These are phyloP conservation scores for Heliconius nattereri DNA, from an alignment of 1,140 invertebrate species.

Conservation along the genomic window DNA sequence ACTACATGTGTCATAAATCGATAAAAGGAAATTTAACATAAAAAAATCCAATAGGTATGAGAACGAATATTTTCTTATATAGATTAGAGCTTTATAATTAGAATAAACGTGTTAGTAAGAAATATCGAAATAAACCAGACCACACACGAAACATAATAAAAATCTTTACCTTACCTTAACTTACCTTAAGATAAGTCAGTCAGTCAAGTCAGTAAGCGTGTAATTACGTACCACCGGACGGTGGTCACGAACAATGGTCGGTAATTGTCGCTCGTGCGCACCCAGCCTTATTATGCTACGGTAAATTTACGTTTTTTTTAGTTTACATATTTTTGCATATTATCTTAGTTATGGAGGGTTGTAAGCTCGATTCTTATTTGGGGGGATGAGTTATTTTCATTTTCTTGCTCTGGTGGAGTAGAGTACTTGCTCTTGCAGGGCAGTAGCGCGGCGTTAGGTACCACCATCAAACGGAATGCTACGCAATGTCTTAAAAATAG, in stretches of 20 bases:
- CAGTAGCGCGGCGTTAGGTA: no score
- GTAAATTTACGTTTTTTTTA: background rate
- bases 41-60: no score
- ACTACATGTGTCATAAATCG: no score
- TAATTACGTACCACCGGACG: slow-evolving; percentile 51
- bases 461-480: no score
- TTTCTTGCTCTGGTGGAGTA: background rate
- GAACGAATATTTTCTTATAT: no score
- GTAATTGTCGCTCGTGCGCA: slow-evolving; percentile 51
- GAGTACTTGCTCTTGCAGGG: no score
- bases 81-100: no score
- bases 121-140: background rate
- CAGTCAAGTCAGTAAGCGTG: slow-evolving; percentile 45
- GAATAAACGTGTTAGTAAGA: no score
- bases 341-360: background rate
- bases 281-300: slow-evolving; percentile 37
- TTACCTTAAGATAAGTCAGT: slow-evolving; percentile 24
- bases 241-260: slow-evolving; percentile 53
- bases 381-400: background rate
- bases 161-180: background rate
- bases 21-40: no score
- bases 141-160: background rate
- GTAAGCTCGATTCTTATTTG: background rate
- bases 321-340: background rate
- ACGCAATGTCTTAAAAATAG: no score